Evolutionary conservation across 2,797 vertebrate genomes (phyloP).

Genomic region (Percopsis omiscomaycus): DNA sequence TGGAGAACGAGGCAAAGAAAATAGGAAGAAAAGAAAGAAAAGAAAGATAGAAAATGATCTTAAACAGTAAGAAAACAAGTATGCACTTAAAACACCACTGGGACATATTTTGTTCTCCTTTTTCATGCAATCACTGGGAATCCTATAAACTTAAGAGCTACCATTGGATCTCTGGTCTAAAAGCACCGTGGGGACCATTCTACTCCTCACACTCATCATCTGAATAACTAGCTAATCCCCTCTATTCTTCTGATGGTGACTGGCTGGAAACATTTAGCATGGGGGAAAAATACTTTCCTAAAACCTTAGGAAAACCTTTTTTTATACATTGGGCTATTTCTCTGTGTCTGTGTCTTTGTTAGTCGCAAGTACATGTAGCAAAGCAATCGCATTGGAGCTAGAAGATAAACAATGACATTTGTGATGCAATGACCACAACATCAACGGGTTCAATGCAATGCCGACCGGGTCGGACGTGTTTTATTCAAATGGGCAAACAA

Average conservation of each 20-base stretch:
- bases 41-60: too few relatives aligned
- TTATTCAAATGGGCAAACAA: not conserved
- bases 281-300: too few relatives aligned
- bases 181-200: conserved; percentile 22
- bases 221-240: conserved; percentile 26
- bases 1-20: not conserved
- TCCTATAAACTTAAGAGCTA: not conserved
- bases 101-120: conserved; percentile 1
- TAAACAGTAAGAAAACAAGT: not conserved
- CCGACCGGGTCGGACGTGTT: too few relatives aligned
- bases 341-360: not conserved
- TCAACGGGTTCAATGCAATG: too few relatives aligned
- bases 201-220: conserved; percentile 24
- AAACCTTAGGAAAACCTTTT: not conserved
- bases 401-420: conserved; percentile 42
- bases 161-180: conserved; percentile 15
- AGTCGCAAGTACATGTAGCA: conserved; percentile 17
- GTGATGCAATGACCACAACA: too few relatives aligned
- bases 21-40: not conserved
- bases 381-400: conserved; percentile 38
- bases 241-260: not conserved
- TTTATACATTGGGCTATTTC: not conserved
- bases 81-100: not conserved
- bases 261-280: too few relatives aligned
- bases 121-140: conserved; percentile 10